Base-by-base conservation (phyloP, 1,140 invertebrate species). In the Scaptomyza hsui region DNA sequence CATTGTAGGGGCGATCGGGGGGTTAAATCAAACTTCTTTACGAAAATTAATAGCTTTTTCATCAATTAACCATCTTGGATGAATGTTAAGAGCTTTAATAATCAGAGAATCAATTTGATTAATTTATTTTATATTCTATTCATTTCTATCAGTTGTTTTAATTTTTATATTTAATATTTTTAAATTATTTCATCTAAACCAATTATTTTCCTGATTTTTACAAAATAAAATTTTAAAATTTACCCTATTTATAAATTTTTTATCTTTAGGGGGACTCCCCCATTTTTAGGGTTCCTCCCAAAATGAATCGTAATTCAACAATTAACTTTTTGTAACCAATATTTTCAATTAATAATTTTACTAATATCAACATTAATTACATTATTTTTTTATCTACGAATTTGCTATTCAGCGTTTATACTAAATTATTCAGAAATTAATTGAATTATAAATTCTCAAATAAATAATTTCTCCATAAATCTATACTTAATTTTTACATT, bases 1-100 rank as follows among this genome's bases (percentile, higher is more conserved):
- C 45, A 73, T 92, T 70, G 44, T 91, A 48, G 91, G 91, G 51
- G 70, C 82, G 32, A 49, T 92, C 45, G 82, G 90, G 63, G 91
- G 92, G 12, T 60, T 93, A 73, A 93, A 93, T 62, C 92, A 93
- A 92, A 90, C 86, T 4, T 92, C 91, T 9, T 26, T 93, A 55
- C 91, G 92, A 42, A 93, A 93, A 93, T 76, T 93, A 75, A 78
- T 93, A 91, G 72, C 91, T 49, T 93, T 91, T 83, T 93, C 93
- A 32, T 93, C 92, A 3, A 93, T 93, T 92, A 93, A 92, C 75
- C 92, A 93, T 77, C 91, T 93, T 89, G 90, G 91, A 12, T 93
- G 92, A 92, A 92, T 93, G 92, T 52, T 93, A 59, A 68, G 70
- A 55, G 53, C 68, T 29, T 74, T 92, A 76, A 64, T 89, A 80